phyloP scores from a whole-genome alignment of 2,888 invertebrate genomes.

The Parascotia fuliginaria region DNA sequence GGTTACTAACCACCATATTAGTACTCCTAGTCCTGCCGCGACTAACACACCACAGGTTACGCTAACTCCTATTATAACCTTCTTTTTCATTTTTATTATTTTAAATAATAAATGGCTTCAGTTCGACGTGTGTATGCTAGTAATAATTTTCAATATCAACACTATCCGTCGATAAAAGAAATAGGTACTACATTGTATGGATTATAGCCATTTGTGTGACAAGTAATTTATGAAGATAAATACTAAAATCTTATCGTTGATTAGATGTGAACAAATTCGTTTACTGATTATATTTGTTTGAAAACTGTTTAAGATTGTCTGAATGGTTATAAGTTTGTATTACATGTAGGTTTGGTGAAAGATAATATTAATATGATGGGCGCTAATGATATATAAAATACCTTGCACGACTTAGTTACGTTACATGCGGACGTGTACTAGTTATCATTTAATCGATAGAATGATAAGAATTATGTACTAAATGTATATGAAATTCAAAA shows the following conservation, averaged over 20 bases:
- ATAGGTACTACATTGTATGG: not conserved
- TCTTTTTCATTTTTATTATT: constrained; percentile 39
- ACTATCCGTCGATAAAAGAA: not conserved
- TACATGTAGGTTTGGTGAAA: no score
- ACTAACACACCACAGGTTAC: constrained; percentile 37
- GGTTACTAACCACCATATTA: constrained; percentile 61
- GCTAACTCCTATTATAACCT: constrained; percentile 42
- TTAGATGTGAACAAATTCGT: not conserved
- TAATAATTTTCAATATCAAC: not conserved
- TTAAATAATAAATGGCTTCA: not conserved
- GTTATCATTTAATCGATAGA: no score
- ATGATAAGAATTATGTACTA: no score
- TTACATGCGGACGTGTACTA: no score
- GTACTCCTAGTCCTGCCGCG: constrained; percentile 50
- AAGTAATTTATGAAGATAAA: not conserved
- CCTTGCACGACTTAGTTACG: no score
- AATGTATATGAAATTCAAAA: no score
- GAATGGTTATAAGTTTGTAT: no score
- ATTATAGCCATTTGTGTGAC: not conserved
- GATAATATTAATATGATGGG: no score
- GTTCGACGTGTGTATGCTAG: no score
- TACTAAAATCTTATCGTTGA: not conserved
- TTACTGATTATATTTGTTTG: not conserved
- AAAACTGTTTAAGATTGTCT: not conserved
- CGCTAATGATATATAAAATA: no score